Evolutionary conservation across 2,797 vertebrate species (phyloP), one percentile per base, ranked within the genome.

Genomic region (Pseudopleuronectes americanus): DNA sequence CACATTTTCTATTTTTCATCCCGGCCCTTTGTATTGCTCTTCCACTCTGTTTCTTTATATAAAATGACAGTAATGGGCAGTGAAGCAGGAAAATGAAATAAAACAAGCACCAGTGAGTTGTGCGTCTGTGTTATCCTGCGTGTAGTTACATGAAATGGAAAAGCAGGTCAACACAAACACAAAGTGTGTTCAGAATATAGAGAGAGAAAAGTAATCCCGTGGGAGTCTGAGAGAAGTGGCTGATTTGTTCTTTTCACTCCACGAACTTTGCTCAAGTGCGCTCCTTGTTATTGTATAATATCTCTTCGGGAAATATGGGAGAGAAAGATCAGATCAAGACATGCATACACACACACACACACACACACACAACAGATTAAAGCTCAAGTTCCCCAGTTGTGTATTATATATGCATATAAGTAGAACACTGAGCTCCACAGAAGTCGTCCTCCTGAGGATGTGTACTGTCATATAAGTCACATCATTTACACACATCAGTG

Each of bases 361-460:
- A 70, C 47, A 43, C 2, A 79, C 16, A 75, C 14, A 74, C 41
- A 4, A 24, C 51, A 67, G n/a, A 77, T 48, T 38, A 36, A 79
- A 67, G 71, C 65, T 76, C 45, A 75, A 73, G 17, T 67, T 69
- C 57, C 59, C 85, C 52, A 64, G 23, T 53, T 65, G 64, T 75
- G 31, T 54, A 45, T 84, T 76, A 89, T 85, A 56, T 76, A 89
- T 90, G 85, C 81, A 92, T 90, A 67, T 92, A 87, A 92, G 89
- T 87, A 76, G 90, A 87, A 79, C 90, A 83, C 79, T 77, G 79
- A 84, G 65, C 51, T 76, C 79, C 64, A 72, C 74, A 60, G 67
- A 84, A 60, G 64, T 58, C 65, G 75, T 86, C 61, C 70, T 71
- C 63, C 61, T 1, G 54, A 71, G 77, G 77, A 74, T 14, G 43